phyloP scores from a whole-genome alignment of 2,797 vertebrate genomes.

The Lophotriccus pileatus region DNA sequence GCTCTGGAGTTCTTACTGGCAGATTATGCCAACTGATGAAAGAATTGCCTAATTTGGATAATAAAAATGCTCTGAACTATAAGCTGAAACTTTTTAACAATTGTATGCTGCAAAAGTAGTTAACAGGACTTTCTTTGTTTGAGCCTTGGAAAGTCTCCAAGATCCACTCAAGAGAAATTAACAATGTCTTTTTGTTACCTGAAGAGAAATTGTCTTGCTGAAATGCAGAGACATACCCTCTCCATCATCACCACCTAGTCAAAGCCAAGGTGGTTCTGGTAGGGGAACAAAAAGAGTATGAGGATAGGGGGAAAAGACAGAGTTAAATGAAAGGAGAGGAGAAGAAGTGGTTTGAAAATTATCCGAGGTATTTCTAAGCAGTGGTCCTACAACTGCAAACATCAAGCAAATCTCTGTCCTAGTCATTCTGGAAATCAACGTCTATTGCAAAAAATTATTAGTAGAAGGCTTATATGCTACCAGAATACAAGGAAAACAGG shows the following conservation, averaged over 20 bases:
- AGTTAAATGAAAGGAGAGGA: not conserved
- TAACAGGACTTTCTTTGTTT: constrained; percentile 67
- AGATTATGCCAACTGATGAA: not conserved
- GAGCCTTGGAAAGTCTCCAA: constrained; percentile 69
- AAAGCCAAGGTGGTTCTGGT: not conserved
- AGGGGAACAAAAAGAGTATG: not conserved
- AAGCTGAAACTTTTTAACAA: constrained; percentile 30
- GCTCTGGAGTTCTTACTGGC: not conserved
- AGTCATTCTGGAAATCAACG: not conserved
- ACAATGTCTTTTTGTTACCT: constrained; percentile 70
- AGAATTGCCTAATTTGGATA: constrained; percentile 3
- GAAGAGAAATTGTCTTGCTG: constrained; percentile 60
- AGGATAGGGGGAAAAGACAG: not conserved
- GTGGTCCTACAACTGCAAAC: not conserved
- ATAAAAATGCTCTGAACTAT: constrained; percentile 31
- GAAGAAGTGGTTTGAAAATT: not conserved
- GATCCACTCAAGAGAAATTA: constrained; percentile 70
- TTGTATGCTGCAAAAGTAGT: constrained; percentile 57
- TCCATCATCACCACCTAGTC: constrained; percentile 38
- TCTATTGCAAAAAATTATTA: not conserved
- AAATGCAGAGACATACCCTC: not conserved
- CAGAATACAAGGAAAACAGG: not conserved
- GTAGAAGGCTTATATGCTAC: not conserved
- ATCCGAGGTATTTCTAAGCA: not conserved
- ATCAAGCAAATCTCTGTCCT: not conserved